Evolutionary conservation across 2,113 vertebrate species (phyloP).

Genomic region (Baryphthengus martii): DNA sequence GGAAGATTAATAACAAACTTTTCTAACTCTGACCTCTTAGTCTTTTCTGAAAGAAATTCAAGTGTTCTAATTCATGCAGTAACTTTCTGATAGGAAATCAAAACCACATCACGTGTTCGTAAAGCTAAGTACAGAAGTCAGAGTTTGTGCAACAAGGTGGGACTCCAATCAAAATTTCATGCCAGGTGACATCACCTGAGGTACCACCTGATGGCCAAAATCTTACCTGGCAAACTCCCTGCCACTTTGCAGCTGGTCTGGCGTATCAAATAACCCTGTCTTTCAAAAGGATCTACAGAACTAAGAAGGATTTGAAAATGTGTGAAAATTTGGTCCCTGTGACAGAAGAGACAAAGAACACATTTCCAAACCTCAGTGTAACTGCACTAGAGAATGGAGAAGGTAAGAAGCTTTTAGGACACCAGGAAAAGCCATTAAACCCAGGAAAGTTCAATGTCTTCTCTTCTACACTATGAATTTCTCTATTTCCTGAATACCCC

Average conservation of each 20-base stretch:
- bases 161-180: background rate
- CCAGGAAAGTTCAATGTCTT: background rate
- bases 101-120: background rate
- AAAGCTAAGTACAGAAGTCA: background rate
- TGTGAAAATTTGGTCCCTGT: background rate
- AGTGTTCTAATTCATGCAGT: background rate
- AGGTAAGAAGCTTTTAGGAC: background rate
- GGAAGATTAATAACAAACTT: background rate
- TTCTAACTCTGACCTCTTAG: background rate
- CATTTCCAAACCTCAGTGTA: background rate
- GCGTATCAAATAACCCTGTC: background rate
- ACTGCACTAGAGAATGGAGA: background rate
- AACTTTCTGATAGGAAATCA: background rate
- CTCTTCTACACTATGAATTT: background rate
- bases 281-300: background rate
- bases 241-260: background rate
- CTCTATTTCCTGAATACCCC: background rate
- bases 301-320: background rate
- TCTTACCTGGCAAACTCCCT: background rate
- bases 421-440: background rate
- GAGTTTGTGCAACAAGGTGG: background rate
- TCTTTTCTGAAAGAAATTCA: background rate
- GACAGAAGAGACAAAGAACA: background rate
- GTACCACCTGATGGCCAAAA: background rate
- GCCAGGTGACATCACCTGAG: background rate